Evolutionary conservation across 2,113 vertebrate species (phyloP).

Genomic region (Nibea albiflora): DNA sequence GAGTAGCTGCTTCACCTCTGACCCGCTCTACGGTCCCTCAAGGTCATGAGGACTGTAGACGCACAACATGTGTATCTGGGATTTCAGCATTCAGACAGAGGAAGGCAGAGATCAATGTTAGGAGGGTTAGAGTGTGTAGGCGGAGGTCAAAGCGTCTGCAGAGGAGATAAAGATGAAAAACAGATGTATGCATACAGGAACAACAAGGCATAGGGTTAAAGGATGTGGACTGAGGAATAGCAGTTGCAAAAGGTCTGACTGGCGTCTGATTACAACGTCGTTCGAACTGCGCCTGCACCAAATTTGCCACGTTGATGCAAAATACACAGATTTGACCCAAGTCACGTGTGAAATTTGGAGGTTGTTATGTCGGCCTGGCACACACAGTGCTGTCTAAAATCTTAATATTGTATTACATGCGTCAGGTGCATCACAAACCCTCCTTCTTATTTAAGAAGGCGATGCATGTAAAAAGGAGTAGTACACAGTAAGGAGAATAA

Average conservation of each 20-base stretch:
- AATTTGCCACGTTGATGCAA: too few relatives aligned
- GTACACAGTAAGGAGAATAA: too few relatives aligned
- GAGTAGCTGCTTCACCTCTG: slow-evolving; percentile 59
- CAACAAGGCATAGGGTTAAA: slow-evolving; percentile 10
- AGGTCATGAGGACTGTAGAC: slow-evolving; percentile 40
- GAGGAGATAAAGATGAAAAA: slow-evolving; percentile 18
- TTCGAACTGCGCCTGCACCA: not conserved
- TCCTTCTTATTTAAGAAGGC: not conserved
- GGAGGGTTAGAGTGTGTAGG: slow-evolving; percentile 26
- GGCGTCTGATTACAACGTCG: not conserved
- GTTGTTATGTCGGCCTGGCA: not conserved
- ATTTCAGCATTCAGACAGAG: slow-evolving; percentile 23
- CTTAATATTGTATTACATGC: not conserved
- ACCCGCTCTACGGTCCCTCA: slow-evolving; percentile 34
- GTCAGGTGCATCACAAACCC: not conserved
- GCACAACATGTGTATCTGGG: slow-evolving; percentile 33
- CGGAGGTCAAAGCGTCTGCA: slow-evolving; percentile 32
- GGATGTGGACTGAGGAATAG: slow-evolving; percentile 34
- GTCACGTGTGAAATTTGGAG: not conserved
- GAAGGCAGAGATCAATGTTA: slow-evolving; percentile 38
- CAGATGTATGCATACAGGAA: slow-evolving; percentile 35
- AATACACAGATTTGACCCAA: not conserved
- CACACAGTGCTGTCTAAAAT: not conserved
- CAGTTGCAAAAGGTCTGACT: not conserved
- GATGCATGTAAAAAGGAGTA: too few relatives aligned